Evolutionary conservation across 2,113 vertebrate genomes (phyloP).

Genomic region (Pseudorectes ferrugineus): DNA sequence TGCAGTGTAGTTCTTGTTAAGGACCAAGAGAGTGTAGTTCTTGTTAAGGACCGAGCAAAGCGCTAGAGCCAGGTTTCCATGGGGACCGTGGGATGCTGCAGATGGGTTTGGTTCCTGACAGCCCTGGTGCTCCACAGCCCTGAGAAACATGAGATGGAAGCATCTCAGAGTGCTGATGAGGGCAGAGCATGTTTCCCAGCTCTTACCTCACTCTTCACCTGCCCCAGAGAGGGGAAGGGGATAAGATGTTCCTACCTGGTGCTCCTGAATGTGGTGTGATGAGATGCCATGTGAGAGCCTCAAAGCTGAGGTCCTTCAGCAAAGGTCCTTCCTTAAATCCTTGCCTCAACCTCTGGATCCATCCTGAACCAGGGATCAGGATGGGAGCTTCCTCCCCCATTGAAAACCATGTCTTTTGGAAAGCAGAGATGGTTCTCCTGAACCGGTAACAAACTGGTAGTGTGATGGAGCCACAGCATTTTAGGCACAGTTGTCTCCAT

Average conservation of each 20-base stretch:
- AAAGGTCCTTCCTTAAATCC: not conserved
- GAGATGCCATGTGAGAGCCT: not conserved
- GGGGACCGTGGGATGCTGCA: not conserved
- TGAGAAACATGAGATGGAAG: not conserved
- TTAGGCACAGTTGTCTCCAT: not conserved
- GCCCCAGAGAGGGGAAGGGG: not conserved
- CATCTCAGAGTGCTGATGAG: not conserved
- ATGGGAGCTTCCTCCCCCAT: not conserved
- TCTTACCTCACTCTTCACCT: not conserved
- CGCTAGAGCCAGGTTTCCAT: not conserved
- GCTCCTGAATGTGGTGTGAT: not conserved
- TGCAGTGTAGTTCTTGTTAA: not conserved
- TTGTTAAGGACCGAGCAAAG: not conserved
- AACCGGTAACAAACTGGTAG: not conserved
- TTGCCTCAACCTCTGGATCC: not conserved
- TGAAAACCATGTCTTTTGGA: rapidly evolving
- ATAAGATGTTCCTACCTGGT: not conserved
- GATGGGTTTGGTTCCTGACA: not conserved
- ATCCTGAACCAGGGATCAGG: not conserved
- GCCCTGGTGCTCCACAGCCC: not conserved
- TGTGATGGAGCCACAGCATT: not conserved
- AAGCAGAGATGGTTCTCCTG: not conserved
- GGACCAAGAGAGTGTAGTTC: not conserved
- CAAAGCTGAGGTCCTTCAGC: not conserved
- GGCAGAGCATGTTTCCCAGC: not conserved